These are phyloP conservation scores for Atlantisia rogersi DNA, from an alignment of 2,113 vertebrate species.

Conservation along the genomic window DNA sequence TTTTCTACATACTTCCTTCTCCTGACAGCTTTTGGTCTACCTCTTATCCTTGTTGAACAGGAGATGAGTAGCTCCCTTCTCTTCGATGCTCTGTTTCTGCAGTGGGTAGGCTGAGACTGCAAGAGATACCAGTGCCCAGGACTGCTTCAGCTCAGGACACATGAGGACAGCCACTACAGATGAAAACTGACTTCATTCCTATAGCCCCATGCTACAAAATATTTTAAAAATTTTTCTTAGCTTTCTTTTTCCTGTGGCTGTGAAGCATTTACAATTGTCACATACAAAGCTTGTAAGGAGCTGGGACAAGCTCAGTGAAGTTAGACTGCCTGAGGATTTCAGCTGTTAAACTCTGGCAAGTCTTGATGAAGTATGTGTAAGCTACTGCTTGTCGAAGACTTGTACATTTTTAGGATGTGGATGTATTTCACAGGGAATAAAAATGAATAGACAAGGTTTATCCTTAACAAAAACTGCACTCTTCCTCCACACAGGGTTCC, in stretches of 20 bases:
- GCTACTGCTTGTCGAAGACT: constrained; percentile 5
- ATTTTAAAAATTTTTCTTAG: neutral
- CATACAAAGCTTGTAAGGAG: neutral
- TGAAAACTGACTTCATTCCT: neutral
- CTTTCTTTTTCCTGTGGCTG: neutral
- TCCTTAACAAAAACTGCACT: neutral
- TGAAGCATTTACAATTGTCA: neutral
- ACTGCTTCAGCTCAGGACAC: neutral
- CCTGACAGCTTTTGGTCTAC: neutral
- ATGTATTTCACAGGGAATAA: neutral
- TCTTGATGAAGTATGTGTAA: neutral
- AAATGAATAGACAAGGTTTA: constrained; percentile 9
- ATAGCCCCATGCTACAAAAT: neutral
- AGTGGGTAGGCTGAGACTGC: neutral
- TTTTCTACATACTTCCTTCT: neutral
- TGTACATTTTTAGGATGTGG: neutral
- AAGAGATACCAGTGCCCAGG: neutral
- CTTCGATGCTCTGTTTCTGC: neutral
- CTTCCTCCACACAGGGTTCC: neutral
- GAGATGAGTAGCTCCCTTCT: neutral
- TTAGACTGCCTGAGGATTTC: constrained; percentile 3
- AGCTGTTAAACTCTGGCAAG: neutral
- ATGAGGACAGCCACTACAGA: neutral
- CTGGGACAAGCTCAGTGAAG: neutral
- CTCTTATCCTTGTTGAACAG: neutral